Percentiles rank a stretch among this genome's conserved stretches.
These are phyloP conservation scores for Cosmia trapezina DNA, from an alignment of 2,888 invertebrate genomes.

Conservation along the genomic window DNA sequence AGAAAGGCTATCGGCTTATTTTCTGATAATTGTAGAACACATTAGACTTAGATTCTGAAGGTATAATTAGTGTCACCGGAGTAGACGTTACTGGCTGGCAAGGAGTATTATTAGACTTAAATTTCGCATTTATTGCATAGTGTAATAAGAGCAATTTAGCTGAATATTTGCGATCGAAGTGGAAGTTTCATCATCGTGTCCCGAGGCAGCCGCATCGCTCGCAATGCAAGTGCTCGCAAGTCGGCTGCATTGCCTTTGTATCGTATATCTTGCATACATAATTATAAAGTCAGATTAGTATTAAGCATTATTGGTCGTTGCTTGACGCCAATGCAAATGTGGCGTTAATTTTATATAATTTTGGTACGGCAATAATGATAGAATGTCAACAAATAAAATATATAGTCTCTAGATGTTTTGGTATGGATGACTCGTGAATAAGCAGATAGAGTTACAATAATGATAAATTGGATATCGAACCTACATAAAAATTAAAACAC, in stretches of 20 bases:
- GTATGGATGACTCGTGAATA: constrained; percentile 17
- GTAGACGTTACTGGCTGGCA: constrained; percentile 47
- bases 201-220: constrained; percentile 46
- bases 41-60: constrained; percentile 42
- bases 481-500: not conserved
- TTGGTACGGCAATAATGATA: constrained; percentile 55
- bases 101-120: constrained; percentile 64
- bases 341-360: constrained; percentile 70
- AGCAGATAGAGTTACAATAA: constrained; percentile 13
- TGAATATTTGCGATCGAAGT: constrained; percentile 70
- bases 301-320: constrained; percentile 63
- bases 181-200: constrained; percentile 68
- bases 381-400: constrained; percentile 55
- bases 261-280: constrained; percentile 57
- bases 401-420: constrained; percentile 13
- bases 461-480: constrained; percentile 13
- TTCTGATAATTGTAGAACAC: constrained; percentile 50
- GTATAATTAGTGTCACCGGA: constrained; percentile 65
- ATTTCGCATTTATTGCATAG: constrained; percentile 61
- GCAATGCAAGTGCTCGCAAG: constrained; percentile 36
- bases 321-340: constrained; percentile 46
- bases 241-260: constrained; percentile 54
- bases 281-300: constrained; percentile 69
- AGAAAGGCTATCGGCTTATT: constrained; percentile 65
- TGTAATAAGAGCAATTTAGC: constrained; percentile 71